Conservation (phyloP, 1,140 invertebrate species). For the Drosophila ironensis region DNA sequence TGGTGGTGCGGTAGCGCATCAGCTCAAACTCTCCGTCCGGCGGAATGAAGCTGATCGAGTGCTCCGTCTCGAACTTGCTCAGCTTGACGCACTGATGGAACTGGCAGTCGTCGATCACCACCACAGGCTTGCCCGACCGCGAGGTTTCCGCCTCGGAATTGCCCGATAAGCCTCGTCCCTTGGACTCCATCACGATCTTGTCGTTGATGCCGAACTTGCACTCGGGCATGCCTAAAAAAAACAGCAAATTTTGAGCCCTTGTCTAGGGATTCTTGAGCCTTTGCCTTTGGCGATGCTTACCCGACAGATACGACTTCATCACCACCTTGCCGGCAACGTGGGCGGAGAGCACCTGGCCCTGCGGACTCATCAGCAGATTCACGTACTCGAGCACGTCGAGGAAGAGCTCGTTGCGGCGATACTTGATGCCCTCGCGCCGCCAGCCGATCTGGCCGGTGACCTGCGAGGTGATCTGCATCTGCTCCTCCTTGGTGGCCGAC, state of each 20-base stretch:
- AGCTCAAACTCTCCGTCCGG: constrained; percentile 99
- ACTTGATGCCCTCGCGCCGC: constrained; percentile 99
- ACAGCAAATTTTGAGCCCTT: too few species aligned
- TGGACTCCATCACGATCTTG: constrained; percentile 99
- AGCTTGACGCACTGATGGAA: constrained; percentile 99
- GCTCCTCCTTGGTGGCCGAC: constrained; percentile 99
- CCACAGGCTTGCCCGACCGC: constrained; percentile 95
- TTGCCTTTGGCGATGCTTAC: too few species aligned
- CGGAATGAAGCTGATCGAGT: constrained; percentile 99
- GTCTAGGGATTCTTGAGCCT: too few species aligned
- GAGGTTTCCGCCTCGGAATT: constrained; percentile 92
- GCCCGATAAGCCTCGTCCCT: constrained; percentile 88
- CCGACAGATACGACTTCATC: constrained; percentile 99
- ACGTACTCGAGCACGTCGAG: constrained; percentile 99
- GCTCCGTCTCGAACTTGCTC: constrained; percentile 99
- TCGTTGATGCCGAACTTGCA: constrained; percentile 99
- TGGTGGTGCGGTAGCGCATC: constrained; percentile 99
- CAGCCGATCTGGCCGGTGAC: constrained; percentile 99
- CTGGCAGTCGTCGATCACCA: constrained; percentile 99
- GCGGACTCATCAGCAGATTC: constrained; percentile 99
- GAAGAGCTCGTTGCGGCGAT: constrained; percentile 99
- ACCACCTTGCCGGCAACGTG: constrained; percentile 99
- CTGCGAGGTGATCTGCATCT: constrained; percentile 99
- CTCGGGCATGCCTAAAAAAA: constrained; percentile 94
- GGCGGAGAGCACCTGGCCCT: constrained; percentile 99